Base-by-base conservation (phyloP, 2,113 vertebrate genomes). In the Tapirus terrestris region DNA sequence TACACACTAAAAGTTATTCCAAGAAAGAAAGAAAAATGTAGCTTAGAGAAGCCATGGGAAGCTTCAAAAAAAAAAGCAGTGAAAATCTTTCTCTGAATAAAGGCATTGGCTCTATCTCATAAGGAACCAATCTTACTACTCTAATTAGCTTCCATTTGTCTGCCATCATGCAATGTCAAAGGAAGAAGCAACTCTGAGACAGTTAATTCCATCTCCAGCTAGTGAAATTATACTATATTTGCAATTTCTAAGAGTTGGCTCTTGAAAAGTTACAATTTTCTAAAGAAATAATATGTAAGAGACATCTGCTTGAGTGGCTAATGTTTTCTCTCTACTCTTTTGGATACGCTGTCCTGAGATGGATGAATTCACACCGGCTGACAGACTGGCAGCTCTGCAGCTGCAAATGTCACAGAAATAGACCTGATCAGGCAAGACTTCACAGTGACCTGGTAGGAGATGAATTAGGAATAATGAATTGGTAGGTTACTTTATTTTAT, bases 381-480 rank as follows among this genome's bases (percentile, higher is more conserved):
- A 97, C 48, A 83, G 77, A 12, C 95, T 96, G 89, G 93, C 96
- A 92, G 82, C 25, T 97, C 83, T 97, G 20, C 80, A 97, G 94
- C 97, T 95, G 85, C 72, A 95, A 82, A 92, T 98, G 95, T 92
- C 95, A 97, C 70, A 51, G 2, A 75, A 96, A 95, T 14, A 92
- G 80, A 92, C 96, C 84, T 51, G 39, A 96, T 97, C 94, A 97
- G 76, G 51, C 2, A 51, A 95, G 97, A 43, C 83, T 95, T 97
- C 89, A 80, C 14, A 56, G 93, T 65, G 77, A 97, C 80, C 76
- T 39, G 48, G 60, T 56, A 96, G 90, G 85, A 98, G 96, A 96
- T 0, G 0, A 97, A 97, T 89, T 87, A 92, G n/a, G 85, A 73
- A 94, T 96, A 91, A 98, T 65, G 70, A 97, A 98, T 77, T 65